phyloP scores from a whole-genome alignment of 2,113 vertebrate genomes.

The Coracopsis vasa region DNA sequence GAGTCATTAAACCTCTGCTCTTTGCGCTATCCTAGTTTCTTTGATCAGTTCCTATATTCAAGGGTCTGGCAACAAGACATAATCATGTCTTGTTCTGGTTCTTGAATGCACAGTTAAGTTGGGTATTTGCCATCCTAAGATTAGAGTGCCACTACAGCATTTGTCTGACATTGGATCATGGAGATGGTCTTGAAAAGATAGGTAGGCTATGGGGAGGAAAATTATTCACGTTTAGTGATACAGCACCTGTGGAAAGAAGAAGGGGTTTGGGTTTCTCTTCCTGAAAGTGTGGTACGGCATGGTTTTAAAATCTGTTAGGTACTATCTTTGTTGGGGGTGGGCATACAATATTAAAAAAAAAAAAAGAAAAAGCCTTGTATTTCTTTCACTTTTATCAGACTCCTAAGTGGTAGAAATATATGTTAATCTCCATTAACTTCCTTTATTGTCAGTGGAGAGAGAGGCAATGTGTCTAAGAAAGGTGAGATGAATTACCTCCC shows the following conservation, averaged over 20 bases:
- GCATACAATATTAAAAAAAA: neutral
- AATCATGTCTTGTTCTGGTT: neutral
- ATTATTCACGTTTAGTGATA: neutral
- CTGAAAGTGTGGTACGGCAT: rapidly evolving
- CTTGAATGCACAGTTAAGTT: neutral
- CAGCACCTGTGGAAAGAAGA: neutral
- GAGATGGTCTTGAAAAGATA: neutral
- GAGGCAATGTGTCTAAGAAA: neutral
- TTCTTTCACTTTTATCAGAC: neutral
- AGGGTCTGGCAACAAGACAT: neutral
- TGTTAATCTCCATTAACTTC: neutral
- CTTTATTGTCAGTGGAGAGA: neutral
- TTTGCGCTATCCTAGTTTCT: neutral
- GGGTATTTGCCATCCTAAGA: neutral
- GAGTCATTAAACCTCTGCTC: neutral
- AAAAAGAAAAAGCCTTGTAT: neutral
- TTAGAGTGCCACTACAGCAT: neutral
- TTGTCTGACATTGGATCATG: neutral
- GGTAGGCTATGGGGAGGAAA: neutral
- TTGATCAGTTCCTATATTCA: neutral
- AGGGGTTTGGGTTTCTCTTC: neutral
- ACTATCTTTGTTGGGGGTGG: neutral
- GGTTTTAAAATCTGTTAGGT: neutral
- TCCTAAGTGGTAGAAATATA: neutral
- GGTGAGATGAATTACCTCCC: neutral